Evolutionary conservation across 2,888 invertebrate species (phyloP).

Genomic region (Netelia fuscicornis): DNA sequence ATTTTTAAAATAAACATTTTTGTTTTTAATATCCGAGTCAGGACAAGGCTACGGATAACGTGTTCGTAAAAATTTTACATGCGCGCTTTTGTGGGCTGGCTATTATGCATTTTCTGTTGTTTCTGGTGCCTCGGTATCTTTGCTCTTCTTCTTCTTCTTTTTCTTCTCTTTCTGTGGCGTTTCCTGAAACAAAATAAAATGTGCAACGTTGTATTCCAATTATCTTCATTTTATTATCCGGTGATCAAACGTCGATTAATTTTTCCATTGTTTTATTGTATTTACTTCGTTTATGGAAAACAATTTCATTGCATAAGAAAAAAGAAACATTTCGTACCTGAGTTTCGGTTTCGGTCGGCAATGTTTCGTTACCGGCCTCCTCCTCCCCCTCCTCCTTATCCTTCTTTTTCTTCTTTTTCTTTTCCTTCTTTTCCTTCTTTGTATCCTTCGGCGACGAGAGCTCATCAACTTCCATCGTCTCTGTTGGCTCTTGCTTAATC

Average conservation of each 20-base stretch:
- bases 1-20: slow-evolving; percentile 59
- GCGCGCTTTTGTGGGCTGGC: slow-evolving; percentile 36
- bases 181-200: slow-evolving; percentile 77
- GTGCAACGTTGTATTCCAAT: not conserved
- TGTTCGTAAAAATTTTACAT: slow-evolving; percentile 61
- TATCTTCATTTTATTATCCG: not conserved
- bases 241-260: slow-evolving; percentile 1
- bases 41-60: slow-evolving; percentile 35
- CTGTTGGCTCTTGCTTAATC: slow-evolving; percentile 85
- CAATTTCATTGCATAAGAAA: slow-evolving; percentile 1
- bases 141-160: slow-evolving; percentile 92
- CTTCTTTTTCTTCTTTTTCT: slow-evolving; percentile 83
- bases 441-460: slow-evolving; percentile 83
- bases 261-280: not conserved
- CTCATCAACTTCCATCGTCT: slow-evolving; percentile 79
- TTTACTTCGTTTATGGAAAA: slow-evolving; percentile 8
- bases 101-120: slow-evolving; percentile 51
- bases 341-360: slow-evolving; percentile 80
- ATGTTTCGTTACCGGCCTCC: slow-evolving; percentile 81
- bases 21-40: slow-evolving; percentile 41
- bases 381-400: slow-evolving; percentile 78
- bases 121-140: slow-evolving; percentile 86
- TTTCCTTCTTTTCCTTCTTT: slow-evolving; percentile 83
- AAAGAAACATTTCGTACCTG: slow-evolving; percentile 77
- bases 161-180: slow-evolving; percentile 87